Evolutionary conservation across 2,797 vertebrate species (phyloP).

Genomic region (Thunnus albacares): DNA sequence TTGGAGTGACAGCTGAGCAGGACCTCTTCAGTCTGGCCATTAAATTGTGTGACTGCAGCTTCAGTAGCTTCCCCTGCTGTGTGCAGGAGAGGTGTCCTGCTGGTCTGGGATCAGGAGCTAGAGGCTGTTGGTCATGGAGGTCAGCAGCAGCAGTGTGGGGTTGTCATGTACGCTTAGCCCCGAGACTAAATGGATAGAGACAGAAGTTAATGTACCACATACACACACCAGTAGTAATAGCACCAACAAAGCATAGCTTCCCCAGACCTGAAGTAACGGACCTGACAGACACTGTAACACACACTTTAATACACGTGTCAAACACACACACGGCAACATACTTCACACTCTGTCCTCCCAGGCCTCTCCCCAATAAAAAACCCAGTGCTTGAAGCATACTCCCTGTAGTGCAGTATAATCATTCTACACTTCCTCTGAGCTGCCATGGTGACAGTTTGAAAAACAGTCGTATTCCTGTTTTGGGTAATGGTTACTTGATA

Average conservation of each 20-base stretch:
- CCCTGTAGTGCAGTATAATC: constrained; percentile 62
- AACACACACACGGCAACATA: constrained; percentile 31
- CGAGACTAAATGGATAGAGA: constrained; percentile 59
- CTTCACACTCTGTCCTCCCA: constrained; percentile 45
- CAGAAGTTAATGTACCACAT: constrained; percentile 62
- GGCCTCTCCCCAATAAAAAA: constrained; percentile 41
- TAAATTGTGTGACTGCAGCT: constrained; percentile 24
- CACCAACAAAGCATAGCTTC: constrained; percentile 22
- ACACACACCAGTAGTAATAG: constrained; percentile 25
- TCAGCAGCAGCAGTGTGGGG: constrained; percentile 49
- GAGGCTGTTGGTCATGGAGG: constrained; percentile 45
- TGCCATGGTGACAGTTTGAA: constrained; percentile 59
- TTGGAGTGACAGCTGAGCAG: constrained; percentile 16
- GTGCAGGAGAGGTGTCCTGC: constrained; percentile 43
- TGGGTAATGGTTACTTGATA: constrained; percentile 40
- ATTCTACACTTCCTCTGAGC: constrained; percentile 58
- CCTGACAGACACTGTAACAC: constrained; percentile 42
- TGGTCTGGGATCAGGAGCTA: constrained; percentile 54
- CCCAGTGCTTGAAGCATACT: constrained; percentile 26
- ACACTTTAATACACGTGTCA: constrained; percentile 29
- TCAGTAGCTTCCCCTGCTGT: constrained; percentile 40
- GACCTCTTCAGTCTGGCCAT: constrained; percentile 8
- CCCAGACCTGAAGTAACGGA: constrained; percentile 28
- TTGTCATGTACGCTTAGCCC: constrained; percentile 60
- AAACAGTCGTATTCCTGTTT: constrained; percentile 54